These are phyloP conservation scores for Popillia japonica DNA, from an alignment of 1,140 invertebrate genomes.

Conservation along the genomic window DNA sequence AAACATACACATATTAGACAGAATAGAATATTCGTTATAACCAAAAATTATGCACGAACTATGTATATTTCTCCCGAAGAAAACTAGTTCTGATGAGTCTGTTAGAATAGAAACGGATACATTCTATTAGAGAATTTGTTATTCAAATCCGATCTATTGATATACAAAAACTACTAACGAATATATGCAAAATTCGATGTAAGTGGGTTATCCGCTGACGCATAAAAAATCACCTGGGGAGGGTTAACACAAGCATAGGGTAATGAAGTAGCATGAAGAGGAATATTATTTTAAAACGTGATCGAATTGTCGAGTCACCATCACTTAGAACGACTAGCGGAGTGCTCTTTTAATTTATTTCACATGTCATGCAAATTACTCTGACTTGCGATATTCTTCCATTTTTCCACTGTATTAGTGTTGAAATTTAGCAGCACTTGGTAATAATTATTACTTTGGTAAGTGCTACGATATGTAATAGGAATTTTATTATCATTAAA, in stretches of 20 bases:
- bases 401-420: too few relatives aligned
- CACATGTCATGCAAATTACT: not conserved
- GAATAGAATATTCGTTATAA: not conserved
- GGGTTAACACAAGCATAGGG: not conserved
- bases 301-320: constrained; percentile 5
- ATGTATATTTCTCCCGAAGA: not conserved
- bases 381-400: not conserved
- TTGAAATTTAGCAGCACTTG: too few relatives aligned
- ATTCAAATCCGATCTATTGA: not conserved
- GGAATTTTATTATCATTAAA: not conserved
- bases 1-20: too few relatives aligned
- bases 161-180: not conserved
- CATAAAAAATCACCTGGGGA: not conserved
- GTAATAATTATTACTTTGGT: too few relatives aligned
- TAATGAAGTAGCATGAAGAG: not conserved
- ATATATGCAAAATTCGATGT: not conserved
- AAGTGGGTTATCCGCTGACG: not conserved
- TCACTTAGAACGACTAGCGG: not conserved
- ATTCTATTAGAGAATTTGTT: not conserved
- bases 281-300: not conserved
- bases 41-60: not conserved
- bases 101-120: not conserved
- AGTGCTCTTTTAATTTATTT: not conserved
- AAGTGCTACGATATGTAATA: not conserved
- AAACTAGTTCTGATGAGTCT: not conserved